phyloP scores from a whole-genome alignment of 1,140 invertebrate genomes.

The Rhynchophorus ferrugineus region DNA sequence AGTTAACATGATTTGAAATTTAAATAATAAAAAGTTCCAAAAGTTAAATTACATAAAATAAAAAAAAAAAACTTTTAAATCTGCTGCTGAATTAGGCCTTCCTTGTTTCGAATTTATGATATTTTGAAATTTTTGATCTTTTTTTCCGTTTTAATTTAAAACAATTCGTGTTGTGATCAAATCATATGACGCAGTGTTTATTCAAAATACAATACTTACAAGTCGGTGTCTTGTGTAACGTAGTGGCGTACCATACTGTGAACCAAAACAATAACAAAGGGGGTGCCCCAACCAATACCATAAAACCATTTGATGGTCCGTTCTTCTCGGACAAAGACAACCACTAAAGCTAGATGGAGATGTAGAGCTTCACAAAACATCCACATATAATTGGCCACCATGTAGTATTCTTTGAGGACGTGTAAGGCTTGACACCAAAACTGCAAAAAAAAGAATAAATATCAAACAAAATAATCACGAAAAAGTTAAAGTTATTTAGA shows the following conservation, averaged over 20 bases:
- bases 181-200: no score
- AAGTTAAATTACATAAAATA: no score
- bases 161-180: no score
- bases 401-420: constrained; percentile 73
- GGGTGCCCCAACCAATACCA: constrained; percentile 69
- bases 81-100: no score
- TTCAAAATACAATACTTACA: constrained; percentile 56
- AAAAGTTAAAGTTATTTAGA: no score
- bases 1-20: no score
- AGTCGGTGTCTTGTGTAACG: constrained; percentile 47
- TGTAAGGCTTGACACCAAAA: constrained; percentile 69
- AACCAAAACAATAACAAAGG: constrained; percentile 52
- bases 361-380: constrained; percentile 87
- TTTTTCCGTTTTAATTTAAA: no score
- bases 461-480: no score
- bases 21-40: no score
- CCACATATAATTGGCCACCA: constrained; percentile 87
- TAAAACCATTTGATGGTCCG: constrained; percentile 66
- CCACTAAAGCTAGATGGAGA: constrained; percentile 75
- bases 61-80: no score
- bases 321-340: constrained; percentile 51
- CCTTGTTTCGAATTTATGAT: no score
- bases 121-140: no score
- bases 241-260: constrained; percentile 54
- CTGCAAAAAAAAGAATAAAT: constrained; percentile 5